Conservation (phyloP, 2,888 invertebrate genomes). For the Norana najaformis region DNA sequence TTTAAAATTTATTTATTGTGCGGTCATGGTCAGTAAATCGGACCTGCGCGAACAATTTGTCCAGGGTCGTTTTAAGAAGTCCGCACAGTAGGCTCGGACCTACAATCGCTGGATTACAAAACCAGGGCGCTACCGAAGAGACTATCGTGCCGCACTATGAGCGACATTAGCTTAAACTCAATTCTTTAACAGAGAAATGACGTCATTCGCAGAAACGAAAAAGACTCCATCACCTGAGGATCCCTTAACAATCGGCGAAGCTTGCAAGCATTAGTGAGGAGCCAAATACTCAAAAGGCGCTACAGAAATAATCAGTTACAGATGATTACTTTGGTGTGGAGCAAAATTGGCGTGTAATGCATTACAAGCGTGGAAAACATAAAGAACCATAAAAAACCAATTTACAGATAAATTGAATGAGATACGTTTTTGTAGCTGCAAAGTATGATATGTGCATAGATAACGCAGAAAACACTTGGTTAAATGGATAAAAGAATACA, state of each 20-base stretch:
- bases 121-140: background rate
- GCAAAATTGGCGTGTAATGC: background rate
- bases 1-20: background rate
- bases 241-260: background rate
- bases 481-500: no score
- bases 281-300: background rate
- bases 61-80: background rate
- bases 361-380: background rate
- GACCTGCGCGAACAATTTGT: background rate
- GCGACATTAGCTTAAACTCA: background rate
- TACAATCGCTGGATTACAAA: background rate
- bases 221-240: background rate
- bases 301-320: background rate
- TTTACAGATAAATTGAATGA: no score
- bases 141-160: background rate
- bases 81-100: background rate
- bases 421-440: no score
- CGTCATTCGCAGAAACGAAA: background rate
- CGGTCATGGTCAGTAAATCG: background rate
- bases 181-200: background rate
- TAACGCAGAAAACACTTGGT: no score
- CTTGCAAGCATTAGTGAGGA: background rate
- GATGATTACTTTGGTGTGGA: background rate
- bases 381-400: background rate
- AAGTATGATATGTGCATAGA: no score